Conservation (phyloP, 2,888 invertebrate genomes). For the Eretmocerus hayati region DNA sequence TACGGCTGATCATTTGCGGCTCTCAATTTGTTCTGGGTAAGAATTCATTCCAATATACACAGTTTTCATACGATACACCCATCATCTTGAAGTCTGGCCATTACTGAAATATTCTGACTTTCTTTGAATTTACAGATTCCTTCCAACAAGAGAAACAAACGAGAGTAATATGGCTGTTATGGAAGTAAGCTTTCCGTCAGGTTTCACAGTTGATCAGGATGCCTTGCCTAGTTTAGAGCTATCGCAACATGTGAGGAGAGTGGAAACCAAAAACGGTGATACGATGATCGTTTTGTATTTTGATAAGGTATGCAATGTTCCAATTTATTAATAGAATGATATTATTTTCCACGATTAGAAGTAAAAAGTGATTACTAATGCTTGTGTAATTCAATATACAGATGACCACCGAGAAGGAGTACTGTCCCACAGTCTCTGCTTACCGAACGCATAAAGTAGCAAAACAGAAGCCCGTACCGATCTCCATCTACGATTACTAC, state of each 20-base stretch:
- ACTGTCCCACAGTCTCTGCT: slow-evolving; percentile 79
- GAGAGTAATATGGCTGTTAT: slow-evolving; percentile 85
- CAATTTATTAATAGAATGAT: no score
- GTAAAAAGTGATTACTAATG: no score
- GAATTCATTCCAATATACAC: slow-evolving; percentile 17
- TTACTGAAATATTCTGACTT: not conserved
- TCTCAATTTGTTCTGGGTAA: slow-evolving; percentile 76
- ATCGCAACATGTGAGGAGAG: slow-evolving; percentile 56
- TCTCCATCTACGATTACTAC: slow-evolving; percentile 83
- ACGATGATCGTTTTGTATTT: slow-evolving; percentile 65
- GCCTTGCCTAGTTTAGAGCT: slow-evolving; percentile 59
- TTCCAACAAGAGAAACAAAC: slow-evolving; percentile 57
- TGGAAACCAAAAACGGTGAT: slow-evolving; percentile 63
- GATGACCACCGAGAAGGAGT: slow-evolving; percentile 52
- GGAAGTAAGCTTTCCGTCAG: slow-evolving; percentile 83
- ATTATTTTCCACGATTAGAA: no score
- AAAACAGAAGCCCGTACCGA: slow-evolving; percentile 77
- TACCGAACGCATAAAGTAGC: slow-evolving; percentile 78
- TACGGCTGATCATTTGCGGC: slow-evolving; percentile 65
- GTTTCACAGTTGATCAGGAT: slow-evolving; percentile 77
- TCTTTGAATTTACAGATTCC: slow-evolving; percentile 52
- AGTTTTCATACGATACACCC: not conserved
- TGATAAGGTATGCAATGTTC: slow-evolving; percentile 52
- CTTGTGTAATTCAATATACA: slow-evolving; percentile 29
- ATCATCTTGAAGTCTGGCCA: no score